phyloP scores from a whole-genome alignment of 2,888 invertebrate genomes.

The Ichneumon xanthorius region DNA sequence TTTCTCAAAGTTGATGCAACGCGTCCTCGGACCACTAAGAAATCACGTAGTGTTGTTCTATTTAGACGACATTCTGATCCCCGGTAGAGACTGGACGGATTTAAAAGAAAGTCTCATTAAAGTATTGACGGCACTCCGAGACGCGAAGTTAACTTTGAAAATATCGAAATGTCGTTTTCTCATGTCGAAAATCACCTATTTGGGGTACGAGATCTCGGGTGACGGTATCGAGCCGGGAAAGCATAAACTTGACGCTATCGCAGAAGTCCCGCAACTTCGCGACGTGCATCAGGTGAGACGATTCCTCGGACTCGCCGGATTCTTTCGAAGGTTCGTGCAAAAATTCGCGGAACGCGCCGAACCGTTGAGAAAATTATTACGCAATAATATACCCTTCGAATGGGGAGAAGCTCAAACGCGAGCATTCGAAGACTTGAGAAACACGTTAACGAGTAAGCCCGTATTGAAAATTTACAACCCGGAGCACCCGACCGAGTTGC shows the following conservation, averaged over 20 bases:
- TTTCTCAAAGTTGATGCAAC: slow-evolving; percentile 80
- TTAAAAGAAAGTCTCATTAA: slow-evolving; percentile 44
- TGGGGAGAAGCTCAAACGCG: slow-evolving; percentile 47
- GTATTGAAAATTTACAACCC: slow-evolving; percentile 69
- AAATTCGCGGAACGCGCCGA: slow-evolving; percentile 65
- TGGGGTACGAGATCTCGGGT: slow-evolving; percentile 63
- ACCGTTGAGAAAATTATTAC: slow-evolving; percentile 65
- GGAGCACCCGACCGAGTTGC: no score
- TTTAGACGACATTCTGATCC: slow-evolving; percentile 73
- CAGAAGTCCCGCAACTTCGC: slow-evolving; percentile 53
- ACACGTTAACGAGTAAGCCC: slow-evolving; percentile 38
- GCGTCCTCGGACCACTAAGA: slow-evolving; percentile 63
- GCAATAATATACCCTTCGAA: slow-evolving; percentile 59
- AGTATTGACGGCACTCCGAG: slow-evolving; percentile 47
- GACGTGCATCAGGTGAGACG: slow-evolving; percentile 65
- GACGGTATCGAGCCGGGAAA: slow-evolving; percentile 64
- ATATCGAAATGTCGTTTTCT: slow-evolving; percentile 65
- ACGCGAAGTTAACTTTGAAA: slow-evolving; percentile 58
- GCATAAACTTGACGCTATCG: slow-evolving; percentile 60
- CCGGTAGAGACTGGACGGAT: slow-evolving; percentile 65
- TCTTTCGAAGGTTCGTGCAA: slow-evolving; percentile 66
- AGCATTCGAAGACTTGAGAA: slow-evolving; percentile 54
- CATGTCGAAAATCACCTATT: slow-evolving; percentile 41
- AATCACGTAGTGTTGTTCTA: slow-evolving; percentile 50
- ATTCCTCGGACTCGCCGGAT: slow-evolving; percentile 68